A percentile compares a stretch with the other conserved stretches of the same genome.
Evolutionary conservation across 2,113 vertebrate species (phyloP).

Genomic region (Centrocercus urophasianus): DNA sequence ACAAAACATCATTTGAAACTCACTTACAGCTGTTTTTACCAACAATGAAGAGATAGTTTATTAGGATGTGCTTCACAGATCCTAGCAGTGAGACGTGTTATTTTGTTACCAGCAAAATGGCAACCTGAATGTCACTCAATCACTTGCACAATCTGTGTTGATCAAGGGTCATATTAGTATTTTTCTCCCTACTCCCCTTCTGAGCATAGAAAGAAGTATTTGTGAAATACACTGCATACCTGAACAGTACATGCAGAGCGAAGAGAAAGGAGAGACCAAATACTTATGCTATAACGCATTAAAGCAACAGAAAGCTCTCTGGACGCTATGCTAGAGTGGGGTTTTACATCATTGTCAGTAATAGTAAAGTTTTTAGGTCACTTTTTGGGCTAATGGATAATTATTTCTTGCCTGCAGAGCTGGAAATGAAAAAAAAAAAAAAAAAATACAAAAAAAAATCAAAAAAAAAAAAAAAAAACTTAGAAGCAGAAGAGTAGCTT

Average conservation of each 20-base stretch:
- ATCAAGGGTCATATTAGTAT: background rate
- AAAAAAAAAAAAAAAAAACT: background rate
- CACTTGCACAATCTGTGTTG: background rate
- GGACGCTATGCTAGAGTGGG: background rate
- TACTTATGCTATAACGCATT: background rate
- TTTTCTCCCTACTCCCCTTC: background rate
- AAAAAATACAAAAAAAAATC: too few relatives aligned
- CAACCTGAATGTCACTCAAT: background rate
- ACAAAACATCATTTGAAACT: background rate
- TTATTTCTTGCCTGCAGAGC: background rate
- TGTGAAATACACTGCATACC: background rate
- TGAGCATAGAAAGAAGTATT: background rate
- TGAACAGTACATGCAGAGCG: background rate
- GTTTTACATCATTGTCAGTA: background rate
- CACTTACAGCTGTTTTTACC: background rate
- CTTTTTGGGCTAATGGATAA: background rate
- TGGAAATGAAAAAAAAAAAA: background rate
- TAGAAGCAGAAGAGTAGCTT: background rate
- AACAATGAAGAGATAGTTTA: background rate
- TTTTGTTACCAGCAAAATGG: background rate
- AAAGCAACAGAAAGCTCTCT: background rate
- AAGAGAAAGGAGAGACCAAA: background rate
- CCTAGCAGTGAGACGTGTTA: background rate
- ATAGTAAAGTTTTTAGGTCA: background rate
- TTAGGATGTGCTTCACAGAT: background rate